Evolutionary conservation across 2,888 invertebrate species (phyloP), one percentile per base, ranked within the genome.

Genomic region (Plusia festucae): DNA sequence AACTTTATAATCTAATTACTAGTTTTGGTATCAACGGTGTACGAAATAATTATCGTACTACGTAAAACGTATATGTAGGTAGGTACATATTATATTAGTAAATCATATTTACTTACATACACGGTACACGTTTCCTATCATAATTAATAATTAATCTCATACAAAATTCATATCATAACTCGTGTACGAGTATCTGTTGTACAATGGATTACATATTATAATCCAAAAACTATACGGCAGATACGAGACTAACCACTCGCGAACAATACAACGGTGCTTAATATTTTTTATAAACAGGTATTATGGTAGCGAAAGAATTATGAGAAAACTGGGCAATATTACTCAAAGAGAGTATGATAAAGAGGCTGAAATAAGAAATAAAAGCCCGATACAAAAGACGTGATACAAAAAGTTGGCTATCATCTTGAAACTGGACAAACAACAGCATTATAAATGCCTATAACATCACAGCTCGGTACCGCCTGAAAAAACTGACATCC

Each of bases 131-230:
- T 9, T 49, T 58, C 46, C 40, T 60, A 53, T 56, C 61, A 56
- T 57, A 62, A 27, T 27, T 27, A 9, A 30, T 30, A 30, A 63
- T 57, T 74, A 72, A 69, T 53, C 75, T 53, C 53, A 30, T 51
- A 63, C 34, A 64, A 57, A 46, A 69, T 60, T 63, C 63, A 63
- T 63, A 60, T 62, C 63, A 18, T 22, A 53, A 13, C 61, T 54
- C 30, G 34, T 54, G 34, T 49, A 58, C 30, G 5, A 15, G n/a
- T 54, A 56, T 61, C 46, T 11, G 61, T 40, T 18, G 24, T 53
- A 32, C 22, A 34, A 22, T 34, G 20, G 20, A 58, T 58, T n/a
- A n/a, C n/a, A n/a, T n/a, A n/a, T n/a, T 60, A 63, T 24, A 52
- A 24, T 18, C 49, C 34, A 22, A 61, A 52, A 58, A 63, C 53